A percentile compares a stretch with the other conserved stretches of the same genome.
These are phyloP conservation scores for Moxostoma hubbsi DNA, from an alignment of 2,797 vertebrate genomes.

Conservation along the genomic window DNA sequence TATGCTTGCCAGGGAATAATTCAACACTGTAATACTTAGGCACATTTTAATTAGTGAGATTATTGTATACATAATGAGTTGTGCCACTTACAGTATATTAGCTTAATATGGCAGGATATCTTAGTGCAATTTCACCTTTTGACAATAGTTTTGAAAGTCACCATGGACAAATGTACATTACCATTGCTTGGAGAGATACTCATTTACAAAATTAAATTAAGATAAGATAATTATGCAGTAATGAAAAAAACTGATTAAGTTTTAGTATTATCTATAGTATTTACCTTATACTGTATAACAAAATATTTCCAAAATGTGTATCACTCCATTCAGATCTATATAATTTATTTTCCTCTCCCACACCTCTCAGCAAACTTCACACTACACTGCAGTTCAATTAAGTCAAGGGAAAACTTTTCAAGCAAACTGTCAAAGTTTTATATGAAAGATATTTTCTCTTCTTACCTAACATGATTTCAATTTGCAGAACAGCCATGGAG, in stretches of 20 bases:
- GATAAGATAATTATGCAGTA: not conserved
- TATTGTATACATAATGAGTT: constrained; percentile 72
- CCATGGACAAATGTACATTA: constrained; percentile 1
- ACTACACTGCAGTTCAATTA: constrained; percentile 60
- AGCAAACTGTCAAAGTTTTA: constrained; percentile 38
- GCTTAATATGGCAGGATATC: not conserved
- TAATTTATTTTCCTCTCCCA: constrained; percentile 43
- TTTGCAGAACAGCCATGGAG: constrained; percentile 20
- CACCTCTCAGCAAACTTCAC: constrained; percentile 52
- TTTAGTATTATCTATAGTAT: not conserved
- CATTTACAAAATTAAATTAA: not conserved
- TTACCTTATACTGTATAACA: not conserved
- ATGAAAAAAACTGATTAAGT: not conserved
- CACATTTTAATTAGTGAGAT: constrained; percentile 70
- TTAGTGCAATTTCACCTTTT: not conserved
- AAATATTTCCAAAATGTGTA: constrained; percentile 3
- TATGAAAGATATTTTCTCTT: constrained; percentile 29
- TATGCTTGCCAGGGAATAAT: constrained; percentile 68
- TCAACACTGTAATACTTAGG: constrained; percentile 73
- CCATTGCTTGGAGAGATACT: not conserved
- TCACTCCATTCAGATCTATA: constrained; percentile 17
- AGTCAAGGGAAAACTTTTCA: constrained; percentile 51
- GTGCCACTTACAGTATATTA: constrained; percentile 39
- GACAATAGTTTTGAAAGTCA: constrained; percentile 7
- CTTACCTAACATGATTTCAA: constrained; percentile 22